Percentiles rank a stretch among this genome's conserved stretches.
Conservation (phyloP, 2,797 vertebrate genomes). For the Simalia tracyae region DNA sequence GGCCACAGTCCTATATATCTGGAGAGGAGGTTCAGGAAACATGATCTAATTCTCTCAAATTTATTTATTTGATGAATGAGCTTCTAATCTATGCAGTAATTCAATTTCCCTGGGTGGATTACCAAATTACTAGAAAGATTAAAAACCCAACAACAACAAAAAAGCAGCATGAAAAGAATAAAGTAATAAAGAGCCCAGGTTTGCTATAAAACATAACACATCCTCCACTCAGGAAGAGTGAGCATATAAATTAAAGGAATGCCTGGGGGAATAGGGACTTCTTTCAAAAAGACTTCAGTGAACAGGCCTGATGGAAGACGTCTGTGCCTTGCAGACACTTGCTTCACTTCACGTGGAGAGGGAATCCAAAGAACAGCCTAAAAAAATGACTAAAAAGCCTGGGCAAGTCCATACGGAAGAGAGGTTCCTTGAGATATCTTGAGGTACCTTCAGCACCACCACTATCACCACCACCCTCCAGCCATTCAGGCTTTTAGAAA, state of each 20-base stretch:
- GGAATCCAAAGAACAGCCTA: neutral
- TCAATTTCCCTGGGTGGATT: too few species aligned
- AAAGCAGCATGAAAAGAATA: too few species aligned
- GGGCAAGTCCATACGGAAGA: neutral
- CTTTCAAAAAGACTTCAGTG: too few species aligned
- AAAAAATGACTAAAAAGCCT: neutral
- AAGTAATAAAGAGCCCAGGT: too few species aligned
- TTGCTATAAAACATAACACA: too few species aligned
- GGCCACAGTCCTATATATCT: neutral
- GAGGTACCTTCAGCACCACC: neutral
- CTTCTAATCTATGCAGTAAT: too few species aligned
- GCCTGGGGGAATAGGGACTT: too few species aligned
- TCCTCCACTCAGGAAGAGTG: too few species aligned
- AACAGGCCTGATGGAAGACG: neutral
- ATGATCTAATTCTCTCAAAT: neutral
- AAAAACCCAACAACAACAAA: too few species aligned
- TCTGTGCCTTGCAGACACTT: neutral
- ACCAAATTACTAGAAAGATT: too few species aligned
- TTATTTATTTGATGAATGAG: too few species aligned
- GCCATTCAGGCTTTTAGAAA: neutral
- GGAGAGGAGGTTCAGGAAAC: neutral
- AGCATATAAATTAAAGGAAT: too few species aligned
- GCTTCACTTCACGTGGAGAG: neutral
- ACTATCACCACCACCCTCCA: neutral
- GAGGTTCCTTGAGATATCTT: neutral